A percentile compares a stretch with the other conserved stretches of the same genome.
Evolutionary conservation across 2,797 vertebrate species (phyloP).

Genomic region (Coreius guichenoti): DNA sequence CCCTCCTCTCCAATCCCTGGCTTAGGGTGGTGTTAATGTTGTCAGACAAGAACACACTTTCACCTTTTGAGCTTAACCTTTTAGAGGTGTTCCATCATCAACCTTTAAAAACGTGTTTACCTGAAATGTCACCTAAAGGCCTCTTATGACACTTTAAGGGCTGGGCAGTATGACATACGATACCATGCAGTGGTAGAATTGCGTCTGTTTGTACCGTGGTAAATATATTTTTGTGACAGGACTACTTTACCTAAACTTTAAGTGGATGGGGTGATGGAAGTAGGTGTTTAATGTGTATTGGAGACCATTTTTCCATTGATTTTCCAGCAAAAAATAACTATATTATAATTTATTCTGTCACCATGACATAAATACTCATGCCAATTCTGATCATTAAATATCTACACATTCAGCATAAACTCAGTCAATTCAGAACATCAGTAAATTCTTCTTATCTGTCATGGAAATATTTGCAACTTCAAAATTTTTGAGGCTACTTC

Average conservation of each 20-base stretch:
- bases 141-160: background rate
- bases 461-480: background rate
- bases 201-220: background rate
- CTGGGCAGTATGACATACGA: background rate
- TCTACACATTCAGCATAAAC: background rate
- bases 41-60: conserved; percentile 43
- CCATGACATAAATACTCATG: background rate
- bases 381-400: background rate
- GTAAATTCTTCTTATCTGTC: background rate
- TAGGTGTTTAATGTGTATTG: background rate
- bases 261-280: background rate
- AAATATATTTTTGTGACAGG: background rate
- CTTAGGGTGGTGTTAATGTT: conserved; percentile 35
- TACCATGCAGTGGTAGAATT: background rate
- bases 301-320: background rate
- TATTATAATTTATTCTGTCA: background rate
- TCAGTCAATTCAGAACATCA: background rate
- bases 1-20: conserved; percentile 40
- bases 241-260: background rate
- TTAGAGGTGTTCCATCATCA: conserved; percentile 8
- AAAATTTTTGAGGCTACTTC: background rate
- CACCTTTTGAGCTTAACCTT: conserved; percentile 15
- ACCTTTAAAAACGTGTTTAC: background rate
- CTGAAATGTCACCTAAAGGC: background rate
- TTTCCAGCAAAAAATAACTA: background rate